These are phyloP conservation scores for Rosalia funebris DNA, from an alignment of 2,888 invertebrate genomes.

Conservation along the genomic window DNA sequence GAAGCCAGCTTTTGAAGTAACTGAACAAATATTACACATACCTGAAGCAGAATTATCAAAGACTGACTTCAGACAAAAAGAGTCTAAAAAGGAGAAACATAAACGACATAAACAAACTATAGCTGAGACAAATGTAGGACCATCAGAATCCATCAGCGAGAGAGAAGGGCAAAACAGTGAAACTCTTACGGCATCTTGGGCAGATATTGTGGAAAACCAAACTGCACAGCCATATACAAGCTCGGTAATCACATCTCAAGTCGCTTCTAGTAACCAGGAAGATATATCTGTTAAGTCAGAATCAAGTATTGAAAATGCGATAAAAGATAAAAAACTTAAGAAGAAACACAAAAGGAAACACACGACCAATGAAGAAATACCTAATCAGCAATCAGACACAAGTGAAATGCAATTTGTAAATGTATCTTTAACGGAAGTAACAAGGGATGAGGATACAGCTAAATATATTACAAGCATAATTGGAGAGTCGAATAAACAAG, in stretches of 20 bases:
- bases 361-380: background rate
- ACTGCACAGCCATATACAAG: too few species aligned
- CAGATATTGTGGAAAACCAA: background rate
- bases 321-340: background rate
- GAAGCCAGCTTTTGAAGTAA: slow-evolving; percentile 4
- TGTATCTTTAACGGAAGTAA: too few species aligned
- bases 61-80: background rate
- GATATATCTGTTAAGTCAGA: background rate
- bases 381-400: background rate
- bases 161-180: background rate
- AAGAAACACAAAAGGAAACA: background rate
- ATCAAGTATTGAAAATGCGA: background rate
- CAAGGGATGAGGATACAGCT: too few species aligned
- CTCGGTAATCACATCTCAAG: too few species aligned
- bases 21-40: slow-evolving; percentile 10
- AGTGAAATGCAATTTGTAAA: too few species aligned
- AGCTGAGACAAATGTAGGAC: background rate
- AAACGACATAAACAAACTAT: background rate
- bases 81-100: background rate
- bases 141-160: background rate
- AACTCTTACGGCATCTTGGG: background rate
- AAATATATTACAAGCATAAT: too few species aligned
- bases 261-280: too few species aligned
- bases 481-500: too few species aligned
- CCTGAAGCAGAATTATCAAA: background rate